A percentile compares a stretch with the other conserved stretches of the same genome.
Conservation (phyloP, 2,797 vertebrate genomes). For the Sciaenops ocellatus region DNA sequence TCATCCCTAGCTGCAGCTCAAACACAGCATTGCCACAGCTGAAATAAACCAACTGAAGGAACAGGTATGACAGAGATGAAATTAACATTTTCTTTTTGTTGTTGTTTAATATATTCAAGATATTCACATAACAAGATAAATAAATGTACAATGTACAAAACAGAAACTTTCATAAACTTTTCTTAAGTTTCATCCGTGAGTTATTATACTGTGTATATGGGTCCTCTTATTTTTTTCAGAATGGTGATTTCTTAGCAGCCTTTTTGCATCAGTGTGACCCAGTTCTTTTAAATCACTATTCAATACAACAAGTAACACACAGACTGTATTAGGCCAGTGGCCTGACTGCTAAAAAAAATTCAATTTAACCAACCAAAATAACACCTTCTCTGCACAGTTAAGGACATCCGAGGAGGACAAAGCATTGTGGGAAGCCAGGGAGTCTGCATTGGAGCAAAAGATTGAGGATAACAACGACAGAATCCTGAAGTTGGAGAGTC, state of each 20-base stretch:
- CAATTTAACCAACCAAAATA: constrained; percentile 8
- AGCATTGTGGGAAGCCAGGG: constrained; percentile 85
- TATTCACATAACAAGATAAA: background rate
- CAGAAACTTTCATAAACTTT: background rate
- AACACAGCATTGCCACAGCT: constrained; percentile 87
- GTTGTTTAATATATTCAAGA: too few relatives aligned
- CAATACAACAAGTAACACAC: constrained; percentile 10
- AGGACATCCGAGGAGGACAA: constrained; percentile 85
- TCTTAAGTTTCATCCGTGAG: background rate
- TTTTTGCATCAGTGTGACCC: background rate
- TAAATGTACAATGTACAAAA: background rate
- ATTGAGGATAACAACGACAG: constrained; percentile 89
- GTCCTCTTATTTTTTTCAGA: background rate
- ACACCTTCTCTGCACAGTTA: constrained; percentile 81
- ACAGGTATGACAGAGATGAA: constrained; percentile 79
- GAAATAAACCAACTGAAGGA: constrained; percentile 91
- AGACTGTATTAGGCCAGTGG: background rate
- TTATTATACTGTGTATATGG: background rate
- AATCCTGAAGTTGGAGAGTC: constrained; percentile 91
- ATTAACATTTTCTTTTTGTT: background rate
- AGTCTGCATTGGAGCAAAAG: constrained; percentile 88
- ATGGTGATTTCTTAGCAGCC: background rate
- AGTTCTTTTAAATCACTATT: constrained; percentile 12
- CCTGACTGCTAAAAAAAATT: background rate
- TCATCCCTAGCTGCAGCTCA: constrained; percentile 88